Evolutionary conservation across 2,888 invertebrate species (phyloP).

Genomic region (Orchesella flavescens): DNA sequence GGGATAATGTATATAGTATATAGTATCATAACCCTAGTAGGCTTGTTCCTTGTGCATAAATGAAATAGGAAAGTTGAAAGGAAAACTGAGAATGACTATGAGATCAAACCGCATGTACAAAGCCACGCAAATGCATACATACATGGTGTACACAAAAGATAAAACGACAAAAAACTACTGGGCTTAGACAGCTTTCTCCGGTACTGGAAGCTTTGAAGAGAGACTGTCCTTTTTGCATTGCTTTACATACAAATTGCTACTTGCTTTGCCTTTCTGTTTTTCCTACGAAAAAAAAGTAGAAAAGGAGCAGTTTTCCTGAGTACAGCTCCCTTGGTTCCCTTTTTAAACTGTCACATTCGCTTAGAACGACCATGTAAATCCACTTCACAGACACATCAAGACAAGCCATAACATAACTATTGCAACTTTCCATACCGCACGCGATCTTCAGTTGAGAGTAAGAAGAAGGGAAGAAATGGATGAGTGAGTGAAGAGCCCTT

Average conservation of each 20-base stretch:
- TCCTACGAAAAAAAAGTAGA: conserved; percentile 7
- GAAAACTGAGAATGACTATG: neutral
- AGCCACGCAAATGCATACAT: neutral
- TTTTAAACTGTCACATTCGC: conserved; percentile 63
- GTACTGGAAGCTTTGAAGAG: neutral
- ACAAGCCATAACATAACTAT: conserved; percentile 54
- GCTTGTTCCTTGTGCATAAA: neutral
- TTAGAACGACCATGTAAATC: conserved; percentile 57
- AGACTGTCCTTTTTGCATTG: conserved; percentile 44
- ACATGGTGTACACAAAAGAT: neutral
- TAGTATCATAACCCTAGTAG: neutral
- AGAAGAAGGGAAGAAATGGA: conserved; percentile 19
- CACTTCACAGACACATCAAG: conserved; percentile 58
- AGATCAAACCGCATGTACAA: conserved; percentile 51
- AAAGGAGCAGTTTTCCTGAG: neutral
- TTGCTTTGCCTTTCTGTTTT: conserved; percentile 40
- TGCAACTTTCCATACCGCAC: conserved; percentile 18
- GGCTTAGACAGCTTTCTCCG: conserved; percentile 10
- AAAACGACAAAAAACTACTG: neutral
- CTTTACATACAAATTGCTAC: conserved; percentile 63
- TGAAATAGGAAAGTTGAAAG: neutral
- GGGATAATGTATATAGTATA: neutral
- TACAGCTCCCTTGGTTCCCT: conserved; percentile 50
- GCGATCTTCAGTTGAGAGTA: neutral
- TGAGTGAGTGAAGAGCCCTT: conserved; percentile 14